Evolutionary conservation across 23 tunicate genomes (phyloP), one percentile per base, ranked within the genome.

Genomic region (Corella eumyota): DNA sequence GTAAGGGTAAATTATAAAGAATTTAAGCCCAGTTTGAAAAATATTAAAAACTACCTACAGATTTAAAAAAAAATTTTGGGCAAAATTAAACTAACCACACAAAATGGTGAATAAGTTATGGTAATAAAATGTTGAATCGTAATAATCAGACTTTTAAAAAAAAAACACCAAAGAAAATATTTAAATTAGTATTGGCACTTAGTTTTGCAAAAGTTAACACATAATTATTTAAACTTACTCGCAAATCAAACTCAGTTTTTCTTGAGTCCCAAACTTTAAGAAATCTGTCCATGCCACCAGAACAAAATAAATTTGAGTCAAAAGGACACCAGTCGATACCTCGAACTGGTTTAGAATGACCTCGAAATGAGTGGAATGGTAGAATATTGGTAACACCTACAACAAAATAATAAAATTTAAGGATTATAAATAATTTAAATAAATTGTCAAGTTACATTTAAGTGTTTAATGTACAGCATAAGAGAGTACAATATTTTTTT

Each of bases 291-390:
- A 60, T 60, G 19, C 85, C 85, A 13, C 53, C 80, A n/a, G 85
- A 44, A 0, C 64, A 85, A 29, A 85, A 32, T 9, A 69, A 29
- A 34, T 75, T 31, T 1, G 73, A 32, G 47, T 77, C 75, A 52
- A 70, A 85, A 40, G 95, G 95, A 77, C 95, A 76, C 74, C 66
- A 77, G 4, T 25, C 65, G 40, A 85, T 50, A 25, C 75, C 78
- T 35, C 62, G 34, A 1, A 77, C 79, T 6, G 75, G 66, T 38
- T 85, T 76, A 34, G 36, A 34, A 52, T 85, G 95, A 36, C 73
- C 95, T 11, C 73, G 78, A 64, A 77, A 85, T 15, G 78, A 54
- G 36, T 51, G 68, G 65, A 71, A 69, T 5, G 94, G 72, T 47
- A 46, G 32, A 2, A 65, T 50, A 0, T 44, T 38, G 1, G 6